Evolutionary conservation across 2,888 invertebrate species (phyloP).

Genomic region (Exephanes ischioxanthus): DNA sequence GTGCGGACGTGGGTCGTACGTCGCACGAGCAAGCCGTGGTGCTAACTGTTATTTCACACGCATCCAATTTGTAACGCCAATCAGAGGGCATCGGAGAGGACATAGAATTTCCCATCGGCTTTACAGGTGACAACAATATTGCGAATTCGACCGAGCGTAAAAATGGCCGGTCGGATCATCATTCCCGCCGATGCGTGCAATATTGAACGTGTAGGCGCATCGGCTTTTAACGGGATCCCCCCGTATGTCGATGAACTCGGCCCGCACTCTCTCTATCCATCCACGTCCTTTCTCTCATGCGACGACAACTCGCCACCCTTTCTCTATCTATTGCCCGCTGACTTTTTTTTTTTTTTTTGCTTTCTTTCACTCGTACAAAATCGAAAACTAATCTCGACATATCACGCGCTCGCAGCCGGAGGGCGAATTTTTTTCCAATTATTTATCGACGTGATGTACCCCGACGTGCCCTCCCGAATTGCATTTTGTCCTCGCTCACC

Average conservation of each 20-base stretch:
- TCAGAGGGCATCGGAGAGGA: conserved; percentile 53
- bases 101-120: conserved; percentile 67
- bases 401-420: conserved; percentile 44
- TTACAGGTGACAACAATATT: conserved; percentile 69
- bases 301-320: conserved; percentile 30
- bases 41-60: conserved; percentile 61
- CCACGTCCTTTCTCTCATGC: conserved; percentile 13
- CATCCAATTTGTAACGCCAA: conserved; percentile 68
- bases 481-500: conserved; percentile 22
- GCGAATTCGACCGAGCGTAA: conserved; percentile 60
- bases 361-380: conserved; percentile 35
- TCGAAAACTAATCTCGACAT: conserved; percentile 58
- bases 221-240: conserved; percentile 59
- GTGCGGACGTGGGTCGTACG: not conserved
- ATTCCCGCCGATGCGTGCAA: conserved; percentile 57
- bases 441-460: conserved; percentile 44
- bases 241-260: conserved; percentile 46
- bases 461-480: conserved; percentile 9
- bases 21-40: not conserved
- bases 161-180: conserved; percentile 68
- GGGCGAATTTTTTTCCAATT: conserved; percentile 51
- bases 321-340: conserved; percentile 38
- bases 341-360: conserved; percentile 41
- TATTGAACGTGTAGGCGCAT: conserved; percentile 64
- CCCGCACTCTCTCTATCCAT: not conserved